Base-by-base conservation (phyloP, 2,797 vertebrate genomes). In the Coranthus polyacanthus region DNA sequence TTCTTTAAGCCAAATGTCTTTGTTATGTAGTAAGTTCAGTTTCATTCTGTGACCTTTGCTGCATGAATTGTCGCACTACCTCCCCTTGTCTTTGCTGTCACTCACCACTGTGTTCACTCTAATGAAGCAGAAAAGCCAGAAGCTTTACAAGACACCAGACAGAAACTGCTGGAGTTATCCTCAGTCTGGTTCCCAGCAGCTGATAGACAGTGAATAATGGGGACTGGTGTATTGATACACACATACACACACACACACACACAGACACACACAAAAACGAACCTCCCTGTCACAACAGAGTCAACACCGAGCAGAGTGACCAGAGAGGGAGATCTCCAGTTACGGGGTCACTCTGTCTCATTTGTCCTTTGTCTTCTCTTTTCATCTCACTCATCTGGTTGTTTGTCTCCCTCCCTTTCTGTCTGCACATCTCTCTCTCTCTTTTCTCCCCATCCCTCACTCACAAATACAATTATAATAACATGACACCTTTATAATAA, bases 121-220 rank as follows among this genome's bases (percentile, higher is more conserved):
- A 90, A 88, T 68, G 84, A 85, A 86, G 86, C 83, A 82, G 82
- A 87, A 88, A 89, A 82, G 66, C 81, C 79, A 65, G 45, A 49
- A 63, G 79, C 73, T 82, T 81, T 71, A 72, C 60, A 74, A 81
- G 42, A 82, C 52, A 75, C 37, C 62, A 68, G 18, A 72, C 53
- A 79, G 70, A 82, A 80, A 70, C 57, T 53, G 67, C 70, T 69
- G 55, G 59, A 69, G 63, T 82, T 81, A 60, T 68, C 57, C 52
- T 81, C 61, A 63, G 71, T 54, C 61, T 74, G 71, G 47, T 60
- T 79, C 50, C 70, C 58, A 67, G 67, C 62, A 66, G 79, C 79
- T 79, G 76, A 78, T 80, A 74, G 78, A 82, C 67, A 73, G 49
- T 84, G 80, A 86, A 66, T 88, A 86, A 88, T 71, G 62, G 73